Percentiles rank a stretch among this genome's conserved stretches.
These are phyloP conservation scores for Rhyacophila evoluta DNA, from an alignment of 2,888 invertebrate genomes.

Conservation along the genomic window DNA sequence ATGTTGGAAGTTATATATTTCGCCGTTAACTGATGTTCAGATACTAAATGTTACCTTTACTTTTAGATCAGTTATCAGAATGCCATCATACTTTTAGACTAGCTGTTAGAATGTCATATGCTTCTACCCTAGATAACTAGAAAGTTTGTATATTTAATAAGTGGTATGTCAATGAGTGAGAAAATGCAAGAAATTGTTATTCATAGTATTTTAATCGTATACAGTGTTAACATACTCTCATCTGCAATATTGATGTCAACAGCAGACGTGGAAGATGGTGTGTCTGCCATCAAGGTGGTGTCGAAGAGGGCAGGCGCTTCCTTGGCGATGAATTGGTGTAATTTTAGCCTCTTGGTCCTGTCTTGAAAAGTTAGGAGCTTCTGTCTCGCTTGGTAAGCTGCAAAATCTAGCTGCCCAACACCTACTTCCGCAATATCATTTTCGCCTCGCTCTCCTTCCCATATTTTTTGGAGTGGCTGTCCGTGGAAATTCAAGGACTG, in stretches of 20 bases:
- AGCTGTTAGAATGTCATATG: too few species aligned
- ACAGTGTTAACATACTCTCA: conserved; percentile 67
- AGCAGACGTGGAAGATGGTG: conserved; percentile 66
- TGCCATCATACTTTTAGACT: too few species aligned
- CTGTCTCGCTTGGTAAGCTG: conserved; percentile 82
- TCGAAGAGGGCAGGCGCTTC: conserved; percentile 85
- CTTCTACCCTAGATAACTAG: too few species aligned
- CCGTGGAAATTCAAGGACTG: conserved; percentile 88
- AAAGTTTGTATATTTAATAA: too few species aligned
- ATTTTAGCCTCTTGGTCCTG: conserved; percentile 82
- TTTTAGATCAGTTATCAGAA: too few species aligned
- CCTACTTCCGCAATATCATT: conserved; percentile 77
- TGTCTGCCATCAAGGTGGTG: conserved; percentile 66
- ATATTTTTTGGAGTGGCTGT: conserved; percentile 87
- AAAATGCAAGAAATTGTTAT: too few species aligned
- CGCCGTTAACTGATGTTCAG: too few species aligned
- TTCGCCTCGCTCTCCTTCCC: conserved; percentile 87
- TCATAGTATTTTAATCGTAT: too few species aligned
- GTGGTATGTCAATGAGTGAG: too few species aligned
- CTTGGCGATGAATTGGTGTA: conserved; percentile 89
- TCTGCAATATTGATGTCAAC: conserved; percentile 69
- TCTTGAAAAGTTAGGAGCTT: conserved; percentile 87
- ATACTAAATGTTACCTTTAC: too few species aligned
- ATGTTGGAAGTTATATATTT: too few species aligned
- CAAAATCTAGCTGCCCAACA: conserved; percentile 74